Conservation (phyloP, 1,140 invertebrate genomes). For the Geopemphigus sp. region DNA sequence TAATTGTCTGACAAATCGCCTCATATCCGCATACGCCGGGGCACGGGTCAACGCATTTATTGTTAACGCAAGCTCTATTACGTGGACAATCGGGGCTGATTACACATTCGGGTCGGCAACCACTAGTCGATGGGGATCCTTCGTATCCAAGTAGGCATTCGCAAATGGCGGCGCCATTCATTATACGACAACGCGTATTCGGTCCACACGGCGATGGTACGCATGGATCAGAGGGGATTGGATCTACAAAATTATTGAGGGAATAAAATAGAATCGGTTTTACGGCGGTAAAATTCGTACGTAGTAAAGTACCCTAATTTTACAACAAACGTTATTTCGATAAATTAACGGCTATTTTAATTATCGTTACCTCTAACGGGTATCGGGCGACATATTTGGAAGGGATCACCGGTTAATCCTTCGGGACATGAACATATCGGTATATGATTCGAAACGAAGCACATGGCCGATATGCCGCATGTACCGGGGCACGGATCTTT, state of each 20-base stretch:
- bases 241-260: slow-evolving; percentile 2
- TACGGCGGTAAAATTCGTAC: background rate
- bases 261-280: background rate
- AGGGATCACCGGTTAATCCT: slow-evolving; percentile 64
- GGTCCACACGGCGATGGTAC: slow-evolving; percentile 71
- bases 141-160: slow-evolving; percentile 69
- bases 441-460: slow-evolving; percentile 68
- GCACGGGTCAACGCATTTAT: slow-evolving; percentile 74
- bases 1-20: slow-evolving; percentile 69
- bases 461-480: slow-evolving; percentile 64
- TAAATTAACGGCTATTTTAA: background rate
- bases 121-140: slow-evolving; percentile 61
- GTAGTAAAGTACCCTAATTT: background rate
- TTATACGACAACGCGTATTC: slow-evolving; percentile 67
- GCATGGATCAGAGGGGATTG: slow-evolving; percentile 61
- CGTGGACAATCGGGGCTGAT: slow-evolving; percentile 72
- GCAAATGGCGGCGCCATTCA: slow-evolving; percentile 64
- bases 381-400: slow-evolving; percentile 59
- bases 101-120: slow-evolving; percentile 72
- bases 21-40: slow-evolving; percentile 67
- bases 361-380: slow-evolving; percentile 34
- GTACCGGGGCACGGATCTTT: slow-evolving; percentile 78
- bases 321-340: background rate
- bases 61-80: slow-evolving; percentile 71
- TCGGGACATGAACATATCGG: slow-evolving; percentile 70